A percentile compares a stretch with the other conserved stretches of the same genome.
phyloP scores from a whole-genome alignment of 92 coral and sea anemone species.

The Porites cylindrica region DNA sequence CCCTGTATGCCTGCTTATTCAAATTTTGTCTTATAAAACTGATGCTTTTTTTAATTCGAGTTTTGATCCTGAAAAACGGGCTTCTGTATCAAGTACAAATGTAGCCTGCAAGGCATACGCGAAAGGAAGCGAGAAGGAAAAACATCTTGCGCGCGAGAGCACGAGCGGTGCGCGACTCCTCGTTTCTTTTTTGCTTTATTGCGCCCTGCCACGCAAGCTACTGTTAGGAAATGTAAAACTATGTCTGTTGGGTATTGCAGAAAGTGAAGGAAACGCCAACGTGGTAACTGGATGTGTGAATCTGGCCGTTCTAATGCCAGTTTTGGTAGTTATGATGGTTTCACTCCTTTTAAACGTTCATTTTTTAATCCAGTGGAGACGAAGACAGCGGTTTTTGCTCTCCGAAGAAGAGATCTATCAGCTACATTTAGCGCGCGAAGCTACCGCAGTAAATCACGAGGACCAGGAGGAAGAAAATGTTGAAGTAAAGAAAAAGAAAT shows the following conservation, averaged over 20 bases:
- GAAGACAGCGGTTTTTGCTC: constrained; percentile 6
- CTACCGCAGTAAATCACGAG: neutral
- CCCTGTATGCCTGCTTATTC: too few relatives aligned
- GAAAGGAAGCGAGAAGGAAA: too few relatives aligned
- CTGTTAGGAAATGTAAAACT: neutral
- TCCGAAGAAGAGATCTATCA: constrained; percentile 23
- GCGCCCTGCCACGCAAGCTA: too few relatives aligned
- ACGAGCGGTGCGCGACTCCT: too few relatives aligned
- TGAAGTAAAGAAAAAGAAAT: constrained; percentile 20
- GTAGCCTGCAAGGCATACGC: too few relatives aligned
- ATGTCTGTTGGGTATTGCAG: constrained; percentile 1
- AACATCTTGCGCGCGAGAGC: too few relatives aligned
- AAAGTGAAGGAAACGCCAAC: neutral
- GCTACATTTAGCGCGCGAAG: neutral
- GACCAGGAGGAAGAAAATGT: neutral
- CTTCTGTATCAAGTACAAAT: too few relatives aligned
- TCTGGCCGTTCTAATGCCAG: constrained; percentile 35
- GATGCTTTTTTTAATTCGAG: too few relatives aligned
- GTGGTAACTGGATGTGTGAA: constrained; percentile 17
- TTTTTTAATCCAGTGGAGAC: constrained; percentile 24
- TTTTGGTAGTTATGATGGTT: constrained; percentile 17
- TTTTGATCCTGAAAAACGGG: too few relatives aligned
- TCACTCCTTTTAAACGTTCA: constrained; percentile 33
- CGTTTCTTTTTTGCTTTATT: too few relatives aligned
- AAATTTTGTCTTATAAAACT: too few relatives aligned